A percentile compares a stretch with the other conserved stretches of the same genome.
Conservation (phyloP, 2,888 invertebrate genomes). For the Leuctra nigra region DNA sequence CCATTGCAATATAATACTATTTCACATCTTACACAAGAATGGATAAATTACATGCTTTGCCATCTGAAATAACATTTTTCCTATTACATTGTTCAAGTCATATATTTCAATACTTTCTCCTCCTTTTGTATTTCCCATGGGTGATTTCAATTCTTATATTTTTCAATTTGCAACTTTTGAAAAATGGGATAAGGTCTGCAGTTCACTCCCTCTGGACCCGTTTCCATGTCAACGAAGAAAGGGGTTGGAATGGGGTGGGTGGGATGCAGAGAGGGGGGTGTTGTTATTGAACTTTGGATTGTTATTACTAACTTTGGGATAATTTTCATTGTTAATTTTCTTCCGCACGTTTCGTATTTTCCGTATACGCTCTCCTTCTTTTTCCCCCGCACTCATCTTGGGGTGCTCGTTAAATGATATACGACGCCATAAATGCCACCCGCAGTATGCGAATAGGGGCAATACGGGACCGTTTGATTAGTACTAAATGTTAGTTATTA, state of each 20-base stretch:
- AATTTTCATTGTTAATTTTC: too few relatives aligned
- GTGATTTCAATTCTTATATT: conserved; percentile 18
- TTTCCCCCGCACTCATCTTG: too few relatives aligned
- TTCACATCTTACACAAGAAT: too few relatives aligned
- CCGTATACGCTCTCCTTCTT: too few relatives aligned
- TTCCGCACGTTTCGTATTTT: too few relatives aligned
- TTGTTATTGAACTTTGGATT: not conserved
- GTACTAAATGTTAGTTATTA: too few relatives aligned
- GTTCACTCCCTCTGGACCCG: not conserved
- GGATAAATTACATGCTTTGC: too few relatives aligned
- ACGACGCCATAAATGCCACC: too few relatives aligned
- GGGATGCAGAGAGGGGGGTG: not conserved
- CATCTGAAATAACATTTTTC: too few relatives aligned
- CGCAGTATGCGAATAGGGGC: not conserved
- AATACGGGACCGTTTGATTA: not conserved
- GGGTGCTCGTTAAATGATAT: too few relatives aligned
- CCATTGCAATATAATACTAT: too few relatives aligned
- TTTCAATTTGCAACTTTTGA: conserved; percentile 12
- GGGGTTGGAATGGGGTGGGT: not conserved
- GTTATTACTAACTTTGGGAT: not conserved
- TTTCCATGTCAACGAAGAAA: conserved; percentile 2
- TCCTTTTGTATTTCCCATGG: conserved; percentile 6
- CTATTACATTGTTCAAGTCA: not conserved
- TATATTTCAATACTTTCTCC: conserved; percentile 8
- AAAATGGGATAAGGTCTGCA: conserved; percentile 8